These are phyloP conservation scores for Megaleporinus macrocephalus DNA, from an alignment of 2,113 vertebrate species.

Conservation along the genomic window DNA sequence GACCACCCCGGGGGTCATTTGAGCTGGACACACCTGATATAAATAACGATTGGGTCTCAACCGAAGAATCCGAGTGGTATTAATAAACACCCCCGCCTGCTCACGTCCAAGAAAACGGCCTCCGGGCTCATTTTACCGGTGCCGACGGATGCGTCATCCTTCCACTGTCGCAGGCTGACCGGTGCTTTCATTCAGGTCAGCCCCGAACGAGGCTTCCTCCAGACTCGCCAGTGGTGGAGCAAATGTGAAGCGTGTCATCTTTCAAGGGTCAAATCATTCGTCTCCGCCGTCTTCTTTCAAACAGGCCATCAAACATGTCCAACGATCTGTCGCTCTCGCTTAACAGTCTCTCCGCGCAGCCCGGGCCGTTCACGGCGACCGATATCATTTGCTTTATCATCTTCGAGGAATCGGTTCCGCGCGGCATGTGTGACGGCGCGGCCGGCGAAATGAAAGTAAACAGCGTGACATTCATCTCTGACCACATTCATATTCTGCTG, in stretches of 20 bases:
- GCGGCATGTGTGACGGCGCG: background rate
- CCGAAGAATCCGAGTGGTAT: no score
- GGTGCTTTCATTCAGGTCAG: background rate
- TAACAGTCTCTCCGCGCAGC: conserved; percentile 2
- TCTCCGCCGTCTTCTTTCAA: conserved; percentile 11
- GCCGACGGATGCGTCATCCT: background rate
- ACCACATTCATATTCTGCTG: conserved; percentile 3
- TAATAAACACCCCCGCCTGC: background rate
- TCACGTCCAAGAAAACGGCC: background rate
- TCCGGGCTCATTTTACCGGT: background rate
- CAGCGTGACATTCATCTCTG: conserved; percentile 17
- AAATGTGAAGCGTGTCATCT: conserved; percentile 20
- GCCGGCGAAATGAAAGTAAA: conserved; percentile 23
- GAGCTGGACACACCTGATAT: no score
- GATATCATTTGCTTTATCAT: conserved; percentile 31
- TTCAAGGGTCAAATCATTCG: conserved; percentile 28
- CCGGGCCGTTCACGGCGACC: background rate
- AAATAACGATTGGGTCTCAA: no score
- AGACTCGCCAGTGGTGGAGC: conserved; percentile 7
- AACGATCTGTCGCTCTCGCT: background rate
- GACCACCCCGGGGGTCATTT: no score
- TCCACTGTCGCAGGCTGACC: conserved; percentile 24
- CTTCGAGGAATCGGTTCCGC: background rate
- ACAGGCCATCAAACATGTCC: conserved; percentile 8
- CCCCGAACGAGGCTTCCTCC: background rate